These are phyloP conservation scores for Diplogasteroides magnus DNA, from an alignment of 1,140 invertebrate genomes.

Conservation along the genomic window DNA sequence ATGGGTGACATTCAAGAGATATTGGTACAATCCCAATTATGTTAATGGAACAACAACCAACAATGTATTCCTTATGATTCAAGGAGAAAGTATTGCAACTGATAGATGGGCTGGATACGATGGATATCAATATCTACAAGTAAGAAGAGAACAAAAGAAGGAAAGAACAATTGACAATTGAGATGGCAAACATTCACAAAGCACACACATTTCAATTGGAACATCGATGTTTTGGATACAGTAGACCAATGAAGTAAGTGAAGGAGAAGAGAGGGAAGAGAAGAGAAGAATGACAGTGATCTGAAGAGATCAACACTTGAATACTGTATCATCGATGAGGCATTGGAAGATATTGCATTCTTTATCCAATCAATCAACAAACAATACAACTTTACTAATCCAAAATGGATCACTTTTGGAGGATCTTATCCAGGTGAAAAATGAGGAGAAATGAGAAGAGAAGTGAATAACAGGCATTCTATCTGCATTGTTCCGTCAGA, in stretches of 20 bases:
- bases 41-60: slow-evolving; percentile 11
- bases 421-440: slow-evolving; percentile 73
- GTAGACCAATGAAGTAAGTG: slow-evolving; percentile 68
- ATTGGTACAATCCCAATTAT: slow-evolving; percentile 26
- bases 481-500: slow-evolving; percentile 78
- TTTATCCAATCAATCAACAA: slow-evolving; percentile 32
- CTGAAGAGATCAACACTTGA: slow-evolving; percentile 10
- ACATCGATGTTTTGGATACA: slow-evolving; percentile 86
- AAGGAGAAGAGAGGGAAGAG: no score
- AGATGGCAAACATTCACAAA: slow-evolving; percentile 67
- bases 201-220: slow-evolving; percentile 80
- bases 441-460: neutral
- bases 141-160: neutral
- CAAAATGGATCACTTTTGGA: slow-evolving; percentile 84
- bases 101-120: slow-evolving; percentile 14
- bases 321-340: slow-evolving; percentile 24
- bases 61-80: slow-evolving; percentile 24
- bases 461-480: slow-evolving; percentile 62
- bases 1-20: no score
- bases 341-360: slow-evolving; percentile 26
- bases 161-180: neutral
- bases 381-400: slow-evolving; percentile 23
- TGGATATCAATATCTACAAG: slow-evolving; percentile 18
- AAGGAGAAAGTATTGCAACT: slow-evolving; percentile 21
- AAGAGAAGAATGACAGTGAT: slow-evolving; percentile 23